Conservation (phyloP, 2,113 vertebrate genomes). For the Glaucomys volans region DNA sequence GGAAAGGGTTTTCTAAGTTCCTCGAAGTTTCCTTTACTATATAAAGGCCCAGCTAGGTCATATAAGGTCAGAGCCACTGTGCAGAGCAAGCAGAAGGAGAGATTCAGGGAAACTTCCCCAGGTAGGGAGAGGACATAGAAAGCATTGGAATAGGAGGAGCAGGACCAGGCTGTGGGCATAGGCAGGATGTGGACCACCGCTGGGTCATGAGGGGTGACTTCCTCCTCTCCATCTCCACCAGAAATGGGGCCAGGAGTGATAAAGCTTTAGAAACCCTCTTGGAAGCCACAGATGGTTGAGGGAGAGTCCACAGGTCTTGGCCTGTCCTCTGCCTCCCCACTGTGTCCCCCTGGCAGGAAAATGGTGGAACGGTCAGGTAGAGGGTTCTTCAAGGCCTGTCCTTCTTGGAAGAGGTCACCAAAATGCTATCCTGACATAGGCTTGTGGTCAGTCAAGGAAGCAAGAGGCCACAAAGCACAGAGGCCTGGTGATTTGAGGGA, state of each 20-base stretch:
- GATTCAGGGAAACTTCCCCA: not conserved
- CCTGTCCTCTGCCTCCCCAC: accelerated
- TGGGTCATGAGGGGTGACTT: not conserved
- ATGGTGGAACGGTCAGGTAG: accelerated
- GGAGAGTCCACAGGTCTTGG: not conserved
- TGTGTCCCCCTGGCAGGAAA: not conserved
- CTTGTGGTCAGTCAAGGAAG: not conserved
- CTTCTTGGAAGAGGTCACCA: not conserved
- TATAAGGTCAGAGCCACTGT: not conserved
- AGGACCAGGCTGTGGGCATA: not conserved
- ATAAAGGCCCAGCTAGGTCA: not conserved
- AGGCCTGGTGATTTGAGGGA: not conserved
- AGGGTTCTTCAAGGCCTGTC: not conserved
- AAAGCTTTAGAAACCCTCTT: not conserved
- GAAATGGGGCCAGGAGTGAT: accelerated
- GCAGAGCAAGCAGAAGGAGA: not conserved
- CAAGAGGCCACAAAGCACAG: not conserved
- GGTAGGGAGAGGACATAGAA: not conserved
- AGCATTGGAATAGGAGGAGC: accelerated
- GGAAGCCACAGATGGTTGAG: not conserved
- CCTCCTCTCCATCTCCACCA: not conserved
- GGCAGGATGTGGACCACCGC: not conserved
- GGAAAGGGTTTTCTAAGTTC: not conserved
- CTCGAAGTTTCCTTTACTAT: not conserved
- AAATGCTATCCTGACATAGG: not conserved